These are phyloP conservation scores for Xestia xanthographa DNA, from an alignment of 2,888 invertebrate species.

Conservation along the genomic window DNA sequence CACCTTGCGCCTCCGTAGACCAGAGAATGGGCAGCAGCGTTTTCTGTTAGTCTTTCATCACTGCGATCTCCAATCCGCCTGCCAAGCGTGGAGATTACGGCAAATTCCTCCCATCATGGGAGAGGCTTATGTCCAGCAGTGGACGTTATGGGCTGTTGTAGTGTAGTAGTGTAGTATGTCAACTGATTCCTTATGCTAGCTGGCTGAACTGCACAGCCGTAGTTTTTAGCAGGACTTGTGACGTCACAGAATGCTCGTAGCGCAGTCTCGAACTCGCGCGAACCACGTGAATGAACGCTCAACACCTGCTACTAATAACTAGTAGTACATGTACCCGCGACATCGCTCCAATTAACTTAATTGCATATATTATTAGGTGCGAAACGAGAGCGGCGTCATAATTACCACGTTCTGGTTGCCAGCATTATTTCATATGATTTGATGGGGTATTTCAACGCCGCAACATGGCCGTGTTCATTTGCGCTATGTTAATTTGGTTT, in stretches of 20 bases:
- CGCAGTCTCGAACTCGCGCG: slow-evolving; percentile 40
- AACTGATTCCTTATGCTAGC: background rate
- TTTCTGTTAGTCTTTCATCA: too few species aligned
- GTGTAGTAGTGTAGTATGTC: too few species aligned
- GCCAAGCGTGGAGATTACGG: too few species aligned
- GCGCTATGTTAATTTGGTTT: slow-evolving; percentile 44
- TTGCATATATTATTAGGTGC: slow-evolving; percentile 70
- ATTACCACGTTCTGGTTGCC: slow-evolving; percentile 60
- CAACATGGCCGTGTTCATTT: slow-evolving; percentile 59
- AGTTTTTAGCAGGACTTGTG: slow-evolving; percentile 33
- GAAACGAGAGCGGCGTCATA: slow-evolving; percentile 64
- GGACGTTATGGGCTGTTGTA: too few species aligned
- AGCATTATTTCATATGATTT: slow-evolving; percentile 64
- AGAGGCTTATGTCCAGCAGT: too few species aligned
- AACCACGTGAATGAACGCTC: slow-evolving; percentile 61
- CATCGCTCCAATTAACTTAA: slow-evolving; percentile 64
- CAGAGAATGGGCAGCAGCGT: too few species aligned
- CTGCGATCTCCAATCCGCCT: too few species aligned
- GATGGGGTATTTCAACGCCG: slow-evolving; percentile 62
- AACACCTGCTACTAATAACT: slow-evolving; percentile 66
- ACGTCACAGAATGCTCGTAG: slow-evolving; percentile 54
- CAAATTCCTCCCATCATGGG: too few species aligned
- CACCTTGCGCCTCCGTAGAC: too few species aligned
- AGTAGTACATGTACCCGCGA: slow-evolving; percentile 48
- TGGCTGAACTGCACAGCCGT: slow-evolving; percentile 13